Base-by-base conservation (phyloP, 2,113 vertebrate species). In the Lophotis ruficrista region DNA sequence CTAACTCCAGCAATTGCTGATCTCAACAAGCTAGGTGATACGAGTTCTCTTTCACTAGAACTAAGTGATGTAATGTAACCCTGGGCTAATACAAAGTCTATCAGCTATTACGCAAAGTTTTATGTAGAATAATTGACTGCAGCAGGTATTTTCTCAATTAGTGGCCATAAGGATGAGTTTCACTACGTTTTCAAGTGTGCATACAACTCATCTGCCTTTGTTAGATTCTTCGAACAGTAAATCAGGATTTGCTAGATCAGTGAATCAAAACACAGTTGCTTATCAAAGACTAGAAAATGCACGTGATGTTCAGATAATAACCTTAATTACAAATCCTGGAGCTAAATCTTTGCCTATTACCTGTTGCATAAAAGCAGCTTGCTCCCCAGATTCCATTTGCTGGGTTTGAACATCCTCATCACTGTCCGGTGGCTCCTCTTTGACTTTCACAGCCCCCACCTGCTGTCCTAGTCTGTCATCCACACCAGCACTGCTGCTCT, bases 341-440 rank as follows among this genome's bases (percentile, higher is more conserved):
- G 98, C 98, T 98, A 98, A 97, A 98, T 98, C 98, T 98, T 98
- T 98, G 96, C 99, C 99, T 98, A 99, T 99, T 98, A 99, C 99
- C 98, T 99, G 99, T 98, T 99, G 99, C 94, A 99, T 98, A 98
- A 99, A 99, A 98, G 98, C 96, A 98, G 98, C 98, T 98, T 99
- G 98, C 98, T 99, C 98, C 87, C 98, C 97, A 98, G 98, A 99
- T 95, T 99, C 97, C 97, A 98, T 98, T 98, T 98, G 98, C 97
- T 98, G 98, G 96, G 97, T 98, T 97, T 99, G 98, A 95, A 97
- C 97, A 97, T 99, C 99, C 69, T 99, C 99, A 91, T 99, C 99
- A 92, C 99, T 99, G 98, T 99, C 99, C 68, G 83, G 96, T 25
- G 99, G 99, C 96, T 99, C 99, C 96, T 99, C 99, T 96, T 99